Base-by-base conservation (phyloP, 2,888 invertebrate species). In the Stenoptilia bipunctidactyla region DNA sequence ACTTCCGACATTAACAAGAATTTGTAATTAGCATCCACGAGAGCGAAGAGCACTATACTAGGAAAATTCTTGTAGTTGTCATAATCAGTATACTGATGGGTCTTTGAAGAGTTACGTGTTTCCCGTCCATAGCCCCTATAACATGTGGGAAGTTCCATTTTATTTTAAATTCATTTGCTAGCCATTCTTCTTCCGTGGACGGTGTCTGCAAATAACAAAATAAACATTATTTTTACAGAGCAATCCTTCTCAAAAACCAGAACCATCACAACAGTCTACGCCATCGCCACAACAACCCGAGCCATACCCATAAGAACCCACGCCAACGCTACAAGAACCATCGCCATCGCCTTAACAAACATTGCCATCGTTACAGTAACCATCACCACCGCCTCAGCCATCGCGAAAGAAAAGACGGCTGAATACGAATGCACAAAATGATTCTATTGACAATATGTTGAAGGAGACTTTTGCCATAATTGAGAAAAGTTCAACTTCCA, bases 1-100 rank as follows among this genome's bases (percentile, higher is more conserved):
- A 37, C 42, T 41, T 27, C 50, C 48, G 34, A 48, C 40, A 40
- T 50, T 36, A 30, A 47, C 49, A 48, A 30, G 41, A 51, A 51
- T 34, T 42, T 46, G 34, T 52, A 48, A 33, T 46, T 40, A 27
- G 44, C 46, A 45, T 51, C 47, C 15, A 48, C 46, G 15, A 48
- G 27, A 9, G 46, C 50, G 34, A 50, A 43, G 15, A 50, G 38
- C 8, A 50, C 46, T 36, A 50, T 45, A 40, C 48, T 48, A 14
- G 34, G 30, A 44, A 42, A 40, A 34, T 35, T 36, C 38, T 46
- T 50, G 37, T 46, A 49, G 34, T 47, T 49, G 14, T 34, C 34
- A 13, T 34, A 34, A 34, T 34, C 34, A 38, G 34, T 33, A 25
- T 36, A 42, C 20, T 44, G 36, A 36, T 25, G 40, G 47, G 48